Evolutionary conservation across 2,888 invertebrate species (phyloP).

Genomic region (Nipponacmea schrenckii): DNA sequence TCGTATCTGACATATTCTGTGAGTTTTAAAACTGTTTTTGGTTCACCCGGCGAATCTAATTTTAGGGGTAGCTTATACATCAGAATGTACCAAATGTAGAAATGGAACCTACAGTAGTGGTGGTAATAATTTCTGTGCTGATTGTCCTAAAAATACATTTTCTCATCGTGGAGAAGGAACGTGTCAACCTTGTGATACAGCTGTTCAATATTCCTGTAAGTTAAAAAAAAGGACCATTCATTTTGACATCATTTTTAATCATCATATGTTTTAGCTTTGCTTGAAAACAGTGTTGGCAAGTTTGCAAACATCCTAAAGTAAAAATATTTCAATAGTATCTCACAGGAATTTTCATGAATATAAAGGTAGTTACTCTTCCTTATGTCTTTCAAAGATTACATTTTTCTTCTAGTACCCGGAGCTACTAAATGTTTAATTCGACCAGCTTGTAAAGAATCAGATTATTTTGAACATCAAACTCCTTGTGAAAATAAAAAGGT

Average conservation of each 20-base stretch:
- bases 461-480: constrained; percentile 70
- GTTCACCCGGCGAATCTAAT: no score
- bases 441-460: constrained; percentile 70
- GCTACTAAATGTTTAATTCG: constrained; percentile 68
- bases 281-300: background rate
- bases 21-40: no score
- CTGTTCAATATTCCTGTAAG: constrained; percentile 65
- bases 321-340: no score
- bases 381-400: no score
- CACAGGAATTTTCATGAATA: no score
- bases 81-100: constrained; percentile 70
- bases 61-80: constrained; percentile 72
- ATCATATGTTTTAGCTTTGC: background rate
- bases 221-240: constrained; percentile 2
- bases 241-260: background rate
- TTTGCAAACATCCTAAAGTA: no score
- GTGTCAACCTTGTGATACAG: constrained; percentile 68
- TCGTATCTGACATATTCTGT: no score
- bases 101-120: constrained; percentile 68
- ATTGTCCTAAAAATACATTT: constrained; percentile 70
- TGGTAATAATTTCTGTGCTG: constrained; percentile 65
- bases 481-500: constrained; percentile 70
- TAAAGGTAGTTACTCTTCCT: no score
- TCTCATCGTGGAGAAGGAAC: constrained; percentile 67
- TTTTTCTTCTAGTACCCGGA: constrained; percentile 63